A percentile compares a stretch with the other conserved stretches of the same genome.
phyloP scores from a whole-genome alignment of 1,140 invertebrate species.

The Cydia strobilella region DNA sequence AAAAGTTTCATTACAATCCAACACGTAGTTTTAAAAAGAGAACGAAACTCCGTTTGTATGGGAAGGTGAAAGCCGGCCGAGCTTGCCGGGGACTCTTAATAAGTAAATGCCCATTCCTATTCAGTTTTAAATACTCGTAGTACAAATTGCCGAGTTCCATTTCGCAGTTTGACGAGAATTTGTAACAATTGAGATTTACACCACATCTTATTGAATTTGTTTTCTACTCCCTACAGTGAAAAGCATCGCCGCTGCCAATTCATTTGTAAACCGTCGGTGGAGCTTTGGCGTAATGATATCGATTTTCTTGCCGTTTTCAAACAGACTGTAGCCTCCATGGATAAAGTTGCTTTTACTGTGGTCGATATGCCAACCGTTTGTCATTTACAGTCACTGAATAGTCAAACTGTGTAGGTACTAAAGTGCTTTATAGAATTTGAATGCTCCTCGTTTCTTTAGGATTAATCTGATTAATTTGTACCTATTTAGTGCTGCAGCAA shows the following conservation, averaged over 20 bases:
- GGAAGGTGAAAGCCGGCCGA: no score
- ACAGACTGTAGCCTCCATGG: not conserved
- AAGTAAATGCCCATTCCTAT: not conserved
- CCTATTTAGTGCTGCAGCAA: no score
- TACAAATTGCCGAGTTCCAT: constrained; percentile 47
- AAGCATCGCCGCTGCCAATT: constrained; percentile 36
- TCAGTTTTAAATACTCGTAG: constrained; percentile 24
- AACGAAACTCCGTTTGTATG: no score
- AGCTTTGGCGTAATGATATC: constrained; percentile 35
- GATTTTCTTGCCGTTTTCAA: not conserved
- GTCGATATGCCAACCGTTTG: not conserved
- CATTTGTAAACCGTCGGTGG: constrained; percentile 41
- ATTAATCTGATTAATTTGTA: no score
- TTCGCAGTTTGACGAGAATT: constrained; percentile 51
- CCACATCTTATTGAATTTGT: constrained; percentile 62
- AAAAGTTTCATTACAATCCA: no score
- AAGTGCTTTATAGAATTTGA: constrained; percentile 32
- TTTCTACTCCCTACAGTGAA: constrained; percentile 39
- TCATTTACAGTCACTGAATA: constrained; percentile 26
- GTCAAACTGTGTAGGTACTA: constrained; percentile 35
- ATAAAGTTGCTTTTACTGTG: constrained; percentile 10
- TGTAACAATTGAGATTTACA: constrained; percentile 60
- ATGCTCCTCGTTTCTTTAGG: not conserved
- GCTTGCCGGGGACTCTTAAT: no score
- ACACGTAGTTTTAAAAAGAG: no score